Percentiles rank a stretch among this genome's conserved stretches.
These are phyloP conservation scores for Patiria miniata DNA, from an alignment of 35 echinoderm and acorn worm genomes.

Conservation along the genomic window DNA sequence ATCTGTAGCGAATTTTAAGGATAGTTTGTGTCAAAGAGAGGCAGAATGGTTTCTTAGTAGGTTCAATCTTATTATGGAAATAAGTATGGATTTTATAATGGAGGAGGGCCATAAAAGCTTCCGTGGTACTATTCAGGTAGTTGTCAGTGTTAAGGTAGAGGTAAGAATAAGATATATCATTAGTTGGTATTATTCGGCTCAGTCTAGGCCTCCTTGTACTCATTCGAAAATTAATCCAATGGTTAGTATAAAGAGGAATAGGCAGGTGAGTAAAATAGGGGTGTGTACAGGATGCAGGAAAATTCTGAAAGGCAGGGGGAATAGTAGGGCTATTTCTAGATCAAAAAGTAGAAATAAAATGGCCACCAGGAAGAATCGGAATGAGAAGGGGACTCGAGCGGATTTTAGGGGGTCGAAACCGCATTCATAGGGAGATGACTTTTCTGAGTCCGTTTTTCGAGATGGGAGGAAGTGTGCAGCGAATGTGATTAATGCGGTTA, in stretches of 20 bases:
- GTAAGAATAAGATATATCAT: constrained; percentile 49
- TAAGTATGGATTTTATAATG: not conserved
- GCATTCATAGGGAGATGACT: constrained; percentile 76
- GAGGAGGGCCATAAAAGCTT: not conserved
- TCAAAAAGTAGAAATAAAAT: constrained; percentile 81
- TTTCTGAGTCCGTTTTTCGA: constrained; percentile 49
- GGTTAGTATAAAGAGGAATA: constrained; percentile 44
- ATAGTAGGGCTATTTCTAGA: constrained; percentile 71
- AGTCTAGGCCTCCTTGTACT: constrained; percentile 66
- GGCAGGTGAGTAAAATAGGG: not conserved
- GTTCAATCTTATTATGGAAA: not conserved
- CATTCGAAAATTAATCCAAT: constrained; percentile 60
- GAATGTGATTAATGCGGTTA: constrained; percentile 26
- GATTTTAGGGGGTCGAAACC: constrained; percentile 81
- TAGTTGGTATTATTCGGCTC: constrained; percentile 67
- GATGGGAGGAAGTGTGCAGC: constrained; percentile 30
- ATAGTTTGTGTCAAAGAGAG: not conserved
- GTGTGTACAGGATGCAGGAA: not conserved
- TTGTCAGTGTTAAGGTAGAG: not conserved
- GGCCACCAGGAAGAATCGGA: constrained; percentile 76
- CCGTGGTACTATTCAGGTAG: not conserved
- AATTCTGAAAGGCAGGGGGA: constrained; percentile 18
- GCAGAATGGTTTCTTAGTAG: not conserved
- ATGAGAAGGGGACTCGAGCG: constrained; percentile 68
- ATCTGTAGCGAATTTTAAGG: constrained; percentile 21